These are phyloP conservation scores for Myocastor coypus DNA, from an alignment of 2,113 vertebrate species.

Conservation along the genomic window DNA sequence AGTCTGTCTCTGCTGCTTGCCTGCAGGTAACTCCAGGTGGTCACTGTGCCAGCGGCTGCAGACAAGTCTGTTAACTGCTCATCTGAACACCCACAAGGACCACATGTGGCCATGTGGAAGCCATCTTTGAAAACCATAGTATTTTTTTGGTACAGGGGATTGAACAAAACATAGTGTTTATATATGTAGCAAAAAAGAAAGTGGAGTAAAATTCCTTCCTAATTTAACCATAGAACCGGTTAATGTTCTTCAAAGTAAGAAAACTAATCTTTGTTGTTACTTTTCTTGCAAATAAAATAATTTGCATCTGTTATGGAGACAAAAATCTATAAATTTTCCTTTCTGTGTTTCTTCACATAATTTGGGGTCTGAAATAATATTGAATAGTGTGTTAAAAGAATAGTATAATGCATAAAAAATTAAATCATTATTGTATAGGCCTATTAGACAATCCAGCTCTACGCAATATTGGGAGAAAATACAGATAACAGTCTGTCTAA, in stretches of 20 bases:
- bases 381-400: conserved; percentile 45
- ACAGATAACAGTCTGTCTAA: neutral
- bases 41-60: neutral
- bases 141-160: neutral
- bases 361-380: conserved; percentile 18
- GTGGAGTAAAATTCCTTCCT: neutral
- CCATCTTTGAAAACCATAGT: neutral
- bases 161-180: neutral
- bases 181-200: neutral
- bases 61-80: neutral
- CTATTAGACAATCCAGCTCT: neutral
- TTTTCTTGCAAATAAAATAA: conserved; percentile 56
- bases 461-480: neutral
- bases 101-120: neutral
- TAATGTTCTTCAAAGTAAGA: neutral
- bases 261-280: conserved; percentile 11
- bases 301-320: neutral
- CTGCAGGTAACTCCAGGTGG: neutral
- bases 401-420: neutral
- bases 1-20: neutral
- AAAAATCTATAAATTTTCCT: neutral
- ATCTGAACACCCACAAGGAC: neutral
- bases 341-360: neutral
- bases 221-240: neutral
- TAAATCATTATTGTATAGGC: neutral